These are phyloP conservation scores for Pangasius krempfi DNA, from an alignment of 2,797 vertebrate species.

Conservation along the genomic window DNA sequence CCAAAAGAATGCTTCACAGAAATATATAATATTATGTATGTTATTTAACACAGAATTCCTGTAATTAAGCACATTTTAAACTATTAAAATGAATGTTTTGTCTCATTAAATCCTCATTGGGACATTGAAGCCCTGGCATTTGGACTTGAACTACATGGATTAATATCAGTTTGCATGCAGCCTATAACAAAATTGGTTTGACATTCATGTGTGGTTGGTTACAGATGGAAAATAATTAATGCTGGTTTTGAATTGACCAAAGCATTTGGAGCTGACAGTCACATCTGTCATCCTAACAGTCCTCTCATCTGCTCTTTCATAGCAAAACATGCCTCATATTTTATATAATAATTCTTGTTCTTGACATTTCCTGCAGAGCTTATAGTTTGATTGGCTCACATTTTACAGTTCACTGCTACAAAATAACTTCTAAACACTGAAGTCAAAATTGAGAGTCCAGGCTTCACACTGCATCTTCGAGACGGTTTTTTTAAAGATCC, in stretches of 20 bases:
- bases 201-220: constrained; percentile 8
- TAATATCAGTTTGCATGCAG: background rate
- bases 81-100: background rate
- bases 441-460: background rate
- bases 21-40: background rate
- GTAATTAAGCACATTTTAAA: constrained; percentile 7
- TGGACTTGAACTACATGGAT: background rate
- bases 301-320: background rate
- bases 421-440: background rate
- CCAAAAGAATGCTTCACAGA: background rate
- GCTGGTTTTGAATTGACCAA: background rate
- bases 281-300: constrained; percentile 3
- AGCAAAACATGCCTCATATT: background rate
- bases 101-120: background rate
- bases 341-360: background rate
- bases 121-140: background rate
- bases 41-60: background rate
- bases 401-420: background rate
- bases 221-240: constrained; percentile 8
- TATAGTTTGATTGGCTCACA: background rate
- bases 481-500: constrained; percentile 8
- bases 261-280: background rate
- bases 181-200: background rate
- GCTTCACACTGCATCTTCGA: background rate
- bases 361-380: constrained; percentile 10